Conservation (phyloP, 2,797 vertebrate species). For the Knipowitschia caucasica region DNA sequence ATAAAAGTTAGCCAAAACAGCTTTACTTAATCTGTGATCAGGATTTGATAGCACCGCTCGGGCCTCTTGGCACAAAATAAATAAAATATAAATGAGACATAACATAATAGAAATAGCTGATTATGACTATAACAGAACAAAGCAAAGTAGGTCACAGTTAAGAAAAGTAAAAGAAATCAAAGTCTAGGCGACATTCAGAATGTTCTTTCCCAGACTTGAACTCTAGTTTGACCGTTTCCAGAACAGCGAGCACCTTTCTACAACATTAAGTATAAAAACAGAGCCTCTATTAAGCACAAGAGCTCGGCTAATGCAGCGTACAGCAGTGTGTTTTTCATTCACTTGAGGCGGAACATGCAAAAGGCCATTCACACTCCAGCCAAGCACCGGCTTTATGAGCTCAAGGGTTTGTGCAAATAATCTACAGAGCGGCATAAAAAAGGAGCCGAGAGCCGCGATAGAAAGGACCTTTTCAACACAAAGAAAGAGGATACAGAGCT, state of each 20-base stretch:
- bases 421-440: conserved; percentile 27
- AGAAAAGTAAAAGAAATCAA: background rate
- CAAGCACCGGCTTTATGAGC: conserved; percentile 27
- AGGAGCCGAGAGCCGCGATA: conserved; percentile 44
- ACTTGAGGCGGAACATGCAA: conserved; percentile 21
- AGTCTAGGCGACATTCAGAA: background rate
- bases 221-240: conserved; percentile 1
- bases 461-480: conserved; percentile 38
- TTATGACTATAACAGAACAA: no score
- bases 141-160: no score
- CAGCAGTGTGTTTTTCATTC: conserved; percentile 1
- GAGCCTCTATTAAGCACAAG: conserved; percentile 1
- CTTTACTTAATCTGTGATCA: no score
- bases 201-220: background rate
- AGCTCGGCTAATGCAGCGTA: background rate
- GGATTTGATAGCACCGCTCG: no score
- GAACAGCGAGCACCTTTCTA: background rate
- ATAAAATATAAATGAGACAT: no score
- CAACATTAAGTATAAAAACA: conserved; percentile 11
- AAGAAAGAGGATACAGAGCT: conserved; percentile 41
- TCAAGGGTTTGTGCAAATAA: conserved; percentile 29
- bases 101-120: no score
- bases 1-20: no score
- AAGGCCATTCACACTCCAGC: conserved; percentile 38
- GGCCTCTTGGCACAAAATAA: no score